Evolutionary conservation across 1,140 invertebrate genomes (phyloP).

Genomic region (Meloidogyne exigua): DNA sequence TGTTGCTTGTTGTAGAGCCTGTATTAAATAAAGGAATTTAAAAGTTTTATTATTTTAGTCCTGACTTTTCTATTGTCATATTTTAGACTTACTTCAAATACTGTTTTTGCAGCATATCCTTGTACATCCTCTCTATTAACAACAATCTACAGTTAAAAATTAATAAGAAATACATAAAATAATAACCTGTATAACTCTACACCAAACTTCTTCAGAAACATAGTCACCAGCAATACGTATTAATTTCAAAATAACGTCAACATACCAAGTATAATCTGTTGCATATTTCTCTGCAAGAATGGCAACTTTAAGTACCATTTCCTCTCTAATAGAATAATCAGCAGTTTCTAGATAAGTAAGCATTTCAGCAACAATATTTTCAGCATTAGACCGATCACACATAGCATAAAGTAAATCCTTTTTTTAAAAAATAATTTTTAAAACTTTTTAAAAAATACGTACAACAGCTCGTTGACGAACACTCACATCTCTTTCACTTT

Average conservation of each 20-base stretch:
- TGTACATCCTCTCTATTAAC: slow-evolving; percentile 96
- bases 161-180: neutral
- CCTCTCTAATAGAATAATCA: slow-evolving; percentile 98
- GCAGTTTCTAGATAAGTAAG: slow-evolving; percentile 96
- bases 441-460: neutral
- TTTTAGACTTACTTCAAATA: slow-evolving; percentile 76
- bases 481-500: slow-evolving; percentile 95
- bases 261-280: slow-evolving; percentile 97
- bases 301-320: slow-evolving; percentile 99
- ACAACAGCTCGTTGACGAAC: slow-evolving; percentile 91
- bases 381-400: slow-evolving; percentile 98
- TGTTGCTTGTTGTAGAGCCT: slow-evolving; percentile 70
- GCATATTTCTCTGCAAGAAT: slow-evolving; percentile 99
- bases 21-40: neutral
- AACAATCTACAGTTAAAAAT: slow-evolving; percentile 73
- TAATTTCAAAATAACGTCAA: slow-evolving; percentile 97
- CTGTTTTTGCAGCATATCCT: slow-evolving; percentile 98
- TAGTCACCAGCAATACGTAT: slow-evolving; percentile 99
- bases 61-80: too few relatives aligned
- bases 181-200: slow-evolving; percentile 85
- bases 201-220: slow-evolving; percentile 92
- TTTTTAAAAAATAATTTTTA: neutral
- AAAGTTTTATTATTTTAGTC: too few relatives aligned
- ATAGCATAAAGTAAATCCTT: slow-evolving; percentile 95
- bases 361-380: slow-evolving; percentile 99